A percentile compares a stretch with the other conserved stretches of the same genome.
Evolutionary conservation across 2,797 vertebrate genomes (phyloP).

Genomic region (Botia almorhae): DNA sequence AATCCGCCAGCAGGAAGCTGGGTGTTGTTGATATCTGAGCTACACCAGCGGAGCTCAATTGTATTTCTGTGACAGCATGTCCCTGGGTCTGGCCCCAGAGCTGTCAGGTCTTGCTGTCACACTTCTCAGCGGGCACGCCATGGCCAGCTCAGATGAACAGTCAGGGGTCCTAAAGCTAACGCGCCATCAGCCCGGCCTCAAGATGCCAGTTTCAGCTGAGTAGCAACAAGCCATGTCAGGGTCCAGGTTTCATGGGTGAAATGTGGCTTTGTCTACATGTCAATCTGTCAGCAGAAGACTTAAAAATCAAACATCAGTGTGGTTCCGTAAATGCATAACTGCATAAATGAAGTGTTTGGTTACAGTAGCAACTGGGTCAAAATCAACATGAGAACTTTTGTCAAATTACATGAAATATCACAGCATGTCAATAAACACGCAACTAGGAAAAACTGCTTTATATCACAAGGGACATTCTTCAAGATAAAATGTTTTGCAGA

Average conservation of each 20-base stretch:
- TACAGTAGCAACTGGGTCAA: background rate
- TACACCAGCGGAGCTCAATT: constrained; percentile 71
- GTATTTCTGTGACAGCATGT: constrained; percentile 74
- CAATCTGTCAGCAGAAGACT: constrained; percentile 44
- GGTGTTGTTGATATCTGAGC: constrained; percentile 68
- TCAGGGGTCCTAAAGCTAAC: constrained; percentile 75
- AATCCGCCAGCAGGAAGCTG: constrained; percentile 67
- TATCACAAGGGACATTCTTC: background rate
- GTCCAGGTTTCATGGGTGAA: constrained; percentile 67
- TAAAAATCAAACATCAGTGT: constrained; percentile 8
- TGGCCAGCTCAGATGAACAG: constrained; percentile 72
- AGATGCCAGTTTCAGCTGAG: constrained; percentile 78
- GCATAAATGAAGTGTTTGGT: constrained; percentile 1
- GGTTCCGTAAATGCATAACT: no score
- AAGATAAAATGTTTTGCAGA: background rate
- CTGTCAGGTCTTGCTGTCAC: constrained; percentile 82
- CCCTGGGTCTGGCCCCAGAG: constrained; percentile 77
- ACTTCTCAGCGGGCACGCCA: constrained; percentile 76
- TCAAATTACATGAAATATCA: background rate
- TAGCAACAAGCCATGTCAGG: constrained; percentile 74
- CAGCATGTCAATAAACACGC: background rate
- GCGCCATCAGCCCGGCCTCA: constrained; percentile 62
- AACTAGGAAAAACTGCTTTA: background rate
- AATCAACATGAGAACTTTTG: constrained; percentile 13
- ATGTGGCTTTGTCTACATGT: constrained; percentile 68